Base-by-base conservation (phyloP, 1,140 invertebrate species). In the Holotrichia oblita region DNA sequence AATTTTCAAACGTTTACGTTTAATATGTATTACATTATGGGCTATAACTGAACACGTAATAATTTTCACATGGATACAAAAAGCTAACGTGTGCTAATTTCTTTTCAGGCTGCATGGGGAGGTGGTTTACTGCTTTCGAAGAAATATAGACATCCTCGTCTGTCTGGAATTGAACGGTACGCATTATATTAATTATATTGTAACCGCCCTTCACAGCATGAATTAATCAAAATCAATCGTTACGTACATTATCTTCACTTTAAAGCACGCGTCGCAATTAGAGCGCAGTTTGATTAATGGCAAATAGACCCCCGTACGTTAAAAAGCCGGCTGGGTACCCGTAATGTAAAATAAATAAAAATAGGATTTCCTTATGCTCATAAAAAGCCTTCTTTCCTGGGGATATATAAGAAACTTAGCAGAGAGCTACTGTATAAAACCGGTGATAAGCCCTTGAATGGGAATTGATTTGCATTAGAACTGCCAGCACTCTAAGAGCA, bases 51-150 rank as follows among this genome's bases (percentile, higher is more conserved):
- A n/a, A n/a, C n/a, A n/a, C n/a, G n/a, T n/a, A n/a, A n/a, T n/a
- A n/a, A n/a, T 34, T 34, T 34, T 34, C 27, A n/a, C n/a, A n/a
- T n/a, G n/a, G n/a, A 34, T 34, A 34, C n/a, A 4, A 74, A 74
- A 74, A 40, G 0, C 2, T 74, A 4, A 24, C 10, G 10, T 24
- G 10, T 8, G 1, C 24, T 34, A 40, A 77, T 72, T 76, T 73
- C 80, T 79, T 89, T 89, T 0, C 84, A 99, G 97, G 98, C 97
- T 84, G 98, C 98, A 73, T 99, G 98, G 98, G 98, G 98, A 81
- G 98, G 98, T 72, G 97, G 97, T 20, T 89, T 98, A 55, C 88
- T 99, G 77, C 90, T 99, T 81, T 98, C 97, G 22, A 94, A 93
- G 81, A 98, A 98, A 87, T 95, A 99, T 88, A 92, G 96, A 74